Conservation (phyloP, 2,797 vertebrate species). For the Microhierax caerulescens region DNA sequence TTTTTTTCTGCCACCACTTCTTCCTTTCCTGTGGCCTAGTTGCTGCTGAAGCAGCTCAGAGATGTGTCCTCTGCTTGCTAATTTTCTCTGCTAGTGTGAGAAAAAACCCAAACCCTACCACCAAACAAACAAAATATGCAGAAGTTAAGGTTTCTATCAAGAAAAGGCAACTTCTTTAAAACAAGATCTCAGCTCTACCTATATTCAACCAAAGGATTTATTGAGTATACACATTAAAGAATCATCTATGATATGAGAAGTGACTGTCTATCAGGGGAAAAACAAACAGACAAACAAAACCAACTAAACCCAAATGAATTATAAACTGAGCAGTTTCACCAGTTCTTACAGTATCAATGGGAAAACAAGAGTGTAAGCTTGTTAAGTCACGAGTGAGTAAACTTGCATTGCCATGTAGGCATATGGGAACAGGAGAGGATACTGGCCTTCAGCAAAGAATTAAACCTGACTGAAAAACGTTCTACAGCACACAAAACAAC, state of each 20-base stretch:
- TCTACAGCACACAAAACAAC: not conserved
- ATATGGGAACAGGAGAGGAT: not conserved
- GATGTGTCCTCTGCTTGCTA: not conserved
- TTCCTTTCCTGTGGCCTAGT: not conserved
- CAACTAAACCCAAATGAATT: not conserved
- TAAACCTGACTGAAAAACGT: not conserved
- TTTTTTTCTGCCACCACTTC: not conserved
- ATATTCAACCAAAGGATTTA: not conserved
- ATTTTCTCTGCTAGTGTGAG: not conserved
- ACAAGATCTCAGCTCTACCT: not conserved
- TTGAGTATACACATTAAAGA: not conserved
- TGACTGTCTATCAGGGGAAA: not conserved
- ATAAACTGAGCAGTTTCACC: not conserved
- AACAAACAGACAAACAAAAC: too few species aligned
- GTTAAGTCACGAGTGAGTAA: not conserved
- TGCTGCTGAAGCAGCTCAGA: not conserved
- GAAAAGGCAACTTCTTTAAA: not conserved
- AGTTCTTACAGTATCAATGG: not conserved
- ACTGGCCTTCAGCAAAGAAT: not conserved
- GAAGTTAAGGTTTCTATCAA: not conserved
- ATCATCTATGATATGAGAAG: not conserved
- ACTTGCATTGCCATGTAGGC: not conserved
- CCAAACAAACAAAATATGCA: not conserved
- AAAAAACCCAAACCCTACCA: accelerated
- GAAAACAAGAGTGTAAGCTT: not conserved